A percentile compares a stretch with the other conserved stretches of the same genome.
Conservation (phyloP, 2,888 invertebrate species). For the Synergus laeviventris region DNA sequence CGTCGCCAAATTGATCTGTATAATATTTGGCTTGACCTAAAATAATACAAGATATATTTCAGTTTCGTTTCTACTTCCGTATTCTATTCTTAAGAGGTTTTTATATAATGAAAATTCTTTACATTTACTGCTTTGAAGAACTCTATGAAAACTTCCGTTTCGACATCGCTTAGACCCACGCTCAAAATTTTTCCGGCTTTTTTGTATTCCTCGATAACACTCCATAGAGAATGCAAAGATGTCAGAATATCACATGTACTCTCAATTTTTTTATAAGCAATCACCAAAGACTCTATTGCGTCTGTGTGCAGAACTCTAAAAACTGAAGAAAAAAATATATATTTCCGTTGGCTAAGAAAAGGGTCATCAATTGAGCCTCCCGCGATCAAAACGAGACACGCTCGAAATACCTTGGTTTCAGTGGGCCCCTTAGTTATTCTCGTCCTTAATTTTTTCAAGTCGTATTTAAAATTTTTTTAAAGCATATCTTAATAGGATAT, state of each 20-base stretch:
- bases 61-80: constrained; percentile 16
- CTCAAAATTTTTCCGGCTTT: constrained; percentile 79
- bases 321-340: constrained; percentile 79
- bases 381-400: no score
- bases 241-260: constrained; percentile 62
- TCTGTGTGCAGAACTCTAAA: constrained; percentile 84
- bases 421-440: no score
- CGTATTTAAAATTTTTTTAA: no score
- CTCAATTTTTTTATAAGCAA: constrained; percentile 83
- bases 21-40: constrained; percentile 88
- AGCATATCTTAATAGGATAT: no score
- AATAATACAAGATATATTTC: constrained; percentile 47
- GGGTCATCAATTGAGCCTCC: no score
- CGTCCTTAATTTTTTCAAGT: no score
- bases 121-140: constrained; percentile 86
- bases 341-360: no score
- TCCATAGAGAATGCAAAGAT: constrained; percentile 86
- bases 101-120: constrained; percentile 49
- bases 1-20: constrained; percentile 94
- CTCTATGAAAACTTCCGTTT: constrained; percentile 86
- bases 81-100: constrained; percentile 33
- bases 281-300: constrained; percentile 88
- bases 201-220: constrained; percentile 85
- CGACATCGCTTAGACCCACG: constrained; percentile 93
- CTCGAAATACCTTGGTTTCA: no score